Evolutionary conservation across 2,797 vertebrate species (phyloP), one percentile per base, ranked within the genome.

Genomic region (Eutrigla gurnardus): DNA sequence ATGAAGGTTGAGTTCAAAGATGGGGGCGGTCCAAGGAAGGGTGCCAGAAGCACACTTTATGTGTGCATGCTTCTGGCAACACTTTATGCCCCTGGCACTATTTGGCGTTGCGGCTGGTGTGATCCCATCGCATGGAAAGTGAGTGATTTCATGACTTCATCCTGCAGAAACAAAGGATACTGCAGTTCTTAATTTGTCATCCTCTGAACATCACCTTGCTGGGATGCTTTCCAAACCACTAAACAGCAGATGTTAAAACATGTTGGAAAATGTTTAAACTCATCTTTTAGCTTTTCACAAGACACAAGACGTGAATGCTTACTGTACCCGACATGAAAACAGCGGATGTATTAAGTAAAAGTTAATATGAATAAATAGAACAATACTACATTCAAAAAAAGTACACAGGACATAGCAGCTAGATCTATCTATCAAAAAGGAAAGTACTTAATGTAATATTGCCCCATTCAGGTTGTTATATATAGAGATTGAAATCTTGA

Each of bases 181-280:
- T 77, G 47, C 63, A 59, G 73, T 73, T 88, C 42, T 70, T 61
- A 52, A 12, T 85, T 83, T 83, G 72, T 90, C 89, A 88, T 88
- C 81, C 75, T 84, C 47, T 3, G 35, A 89, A 71, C 64, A 84
- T 88, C 88, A 91, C 86, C 85, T 91, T 80, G 78, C 63, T 83
- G 84, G 86, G 79, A 89, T 72, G 50, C 73, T 84, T 77, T 71
- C 69, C 62, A 82, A 89, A 87, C 77, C 70, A 70, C 73, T 18
- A 70, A 86, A 91, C 78, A 86, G 52, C 89, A 92, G 89, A 91
- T 92, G 88, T 87, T 81, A 73, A 25, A 65, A 61, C 17, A 17
- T 69, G 46, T 45, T 70, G 65, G 60, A 70, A 77, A 78, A 80
- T 62, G 57, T 80, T 74, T 54, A 65, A 75, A 78, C 52, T 4